These are phyloP conservation scores for Zaprionus vittiger DNA, from an alignment of 1,140 invertebrate species.

Conservation along the genomic window DNA sequence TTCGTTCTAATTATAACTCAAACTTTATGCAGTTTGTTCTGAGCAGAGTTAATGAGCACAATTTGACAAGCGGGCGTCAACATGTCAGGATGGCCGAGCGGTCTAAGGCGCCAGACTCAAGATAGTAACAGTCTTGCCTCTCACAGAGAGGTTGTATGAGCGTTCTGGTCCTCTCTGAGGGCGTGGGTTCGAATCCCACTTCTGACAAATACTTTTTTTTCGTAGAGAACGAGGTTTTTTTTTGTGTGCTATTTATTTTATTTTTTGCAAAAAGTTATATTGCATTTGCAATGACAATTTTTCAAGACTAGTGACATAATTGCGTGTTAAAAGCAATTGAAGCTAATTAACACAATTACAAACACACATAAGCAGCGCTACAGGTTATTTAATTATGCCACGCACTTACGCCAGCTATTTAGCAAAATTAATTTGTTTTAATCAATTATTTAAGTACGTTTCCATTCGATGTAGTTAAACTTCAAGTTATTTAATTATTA, in stretches of 20 bases:
- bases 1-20: constrained; percentile 17
- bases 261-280: constrained; percentile 6
- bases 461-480: constrained; percentile 57
- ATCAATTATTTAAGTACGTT: constrained; percentile 55
- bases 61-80: neutral
- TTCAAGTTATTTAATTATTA: constrained; percentile 75
- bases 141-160: constrained; percentile 82
- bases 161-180: constrained; percentile 92
- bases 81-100: constrained; percentile 88
- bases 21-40: constrained; percentile 63
- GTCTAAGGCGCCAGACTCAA: constrained; percentile 88
- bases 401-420: constrained; percentile 51
- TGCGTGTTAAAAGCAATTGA: constrained; percentile 51
- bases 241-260: constrained; percentile 18
- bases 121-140: constrained; percentile 56
- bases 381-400: constrained; percentile 58
- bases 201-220: constrained; percentile 89
- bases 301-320: constrained; percentile 33
- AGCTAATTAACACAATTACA: constrained; percentile 63
- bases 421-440: constrained; percentile 60
- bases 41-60: constrained; percentile 84
- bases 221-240: constrained; percentile 83
- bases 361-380: constrained; percentile 22
- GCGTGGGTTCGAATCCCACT: constrained; percentile 95
- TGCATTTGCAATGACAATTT: constrained; percentile 31